Base-by-base conservation (phyloP, 2,797 vertebrate genomes). In the Tympanoctomys barrerae region DNA sequence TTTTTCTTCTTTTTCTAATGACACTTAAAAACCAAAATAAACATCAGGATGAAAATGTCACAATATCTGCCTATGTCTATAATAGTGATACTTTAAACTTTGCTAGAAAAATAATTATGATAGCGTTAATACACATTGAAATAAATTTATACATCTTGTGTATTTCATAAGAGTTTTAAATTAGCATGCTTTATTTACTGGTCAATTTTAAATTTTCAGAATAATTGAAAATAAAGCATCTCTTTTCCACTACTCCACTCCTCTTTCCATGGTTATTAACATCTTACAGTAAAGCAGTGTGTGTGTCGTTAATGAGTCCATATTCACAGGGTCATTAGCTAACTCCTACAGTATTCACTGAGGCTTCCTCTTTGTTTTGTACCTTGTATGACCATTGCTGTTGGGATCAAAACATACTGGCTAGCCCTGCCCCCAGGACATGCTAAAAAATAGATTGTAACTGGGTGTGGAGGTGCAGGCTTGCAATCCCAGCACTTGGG, bases 1-100 rank as follows among this genome's bases (percentile, higher is more conserved):
- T 97, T 95, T 33, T 82, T 78, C 39, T 77, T 71, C 79, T 84
- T 64, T 90, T 95, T 94, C 39, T 13, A 71, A 78, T 92, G 33
- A 66, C 36, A 79, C 13, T 8, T 85, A 66, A 90, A 80, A 94
- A 66, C 4, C 26, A 80, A 88, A 95, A 49, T 42, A 75, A 87
- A 36, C 12, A 83, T 62, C 46, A 88, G 95, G 33, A n/a, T 1
- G 73, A 36, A 82, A 87, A 5, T 14, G 3, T 28, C 70, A 54
- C 13, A 42, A 62, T 66, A 90, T 79, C 57, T 81, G 64, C 8
- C 12, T 59, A 90, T 7, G 12, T 31, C 18, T 84, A 0, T 19
- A 83, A 82, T 70, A 46, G 28, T 39, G 9, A 7, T 62, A 85
- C 1, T 73, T 61, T 85, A 68, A 28, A 64, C 26, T 89, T 64